Conservation (phyloP, 2,113 vertebrate genomes). For the Coptodon bakossiorum region DNA sequence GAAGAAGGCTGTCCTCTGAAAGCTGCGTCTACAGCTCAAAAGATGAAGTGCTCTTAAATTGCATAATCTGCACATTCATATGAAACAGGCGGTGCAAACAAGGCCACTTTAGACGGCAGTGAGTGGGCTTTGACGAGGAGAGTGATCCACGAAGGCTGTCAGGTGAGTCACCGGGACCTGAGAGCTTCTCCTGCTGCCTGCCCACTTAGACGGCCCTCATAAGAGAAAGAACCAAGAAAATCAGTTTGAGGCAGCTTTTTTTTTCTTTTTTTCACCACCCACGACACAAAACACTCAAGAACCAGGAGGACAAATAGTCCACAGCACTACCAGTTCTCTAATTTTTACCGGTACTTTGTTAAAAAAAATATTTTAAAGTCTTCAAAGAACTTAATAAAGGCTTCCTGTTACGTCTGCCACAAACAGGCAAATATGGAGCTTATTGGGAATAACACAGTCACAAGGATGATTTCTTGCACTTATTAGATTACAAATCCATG, state of each 20-base stretch:
- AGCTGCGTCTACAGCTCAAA: not conserved
- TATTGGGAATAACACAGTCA: not conserved
- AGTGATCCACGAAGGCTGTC: slow-evolving; percentile 34
- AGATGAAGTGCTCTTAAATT: slow-evolving; percentile 6
- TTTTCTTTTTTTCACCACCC: not conserved
- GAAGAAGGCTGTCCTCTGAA: not conserved
- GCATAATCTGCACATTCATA: not conserved
- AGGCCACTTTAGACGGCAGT: slow-evolving; percentile 31
- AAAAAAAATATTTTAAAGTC: not conserved
- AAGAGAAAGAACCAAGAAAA: not conserved
- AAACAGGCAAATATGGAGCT: not conserved
- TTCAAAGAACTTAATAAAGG: not conserved
- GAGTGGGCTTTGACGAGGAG: slow-evolving; percentile 50
- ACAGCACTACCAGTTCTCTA: not conserved
- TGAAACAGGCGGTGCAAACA: not conserved
- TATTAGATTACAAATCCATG: not conserved
- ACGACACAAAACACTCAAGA: not conserved
- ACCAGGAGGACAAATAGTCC: not conserved
- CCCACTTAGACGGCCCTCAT: slow-evolving; percentile 42
- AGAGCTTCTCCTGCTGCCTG: slow-evolving; percentile 31
- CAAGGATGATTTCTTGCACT: not conserved
- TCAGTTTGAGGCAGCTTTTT: not conserved
- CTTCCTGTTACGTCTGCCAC: not conserved
- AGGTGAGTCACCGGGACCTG: slow-evolving; percentile 57
- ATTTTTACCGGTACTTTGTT: not conserved